Percentiles rank a stretch among this genome's conserved stretches.
These are phyloP conservation scores for Lysandra coridon DNA, from an alignment of 2,888 invertebrate species.

Conservation along the genomic window DNA sequence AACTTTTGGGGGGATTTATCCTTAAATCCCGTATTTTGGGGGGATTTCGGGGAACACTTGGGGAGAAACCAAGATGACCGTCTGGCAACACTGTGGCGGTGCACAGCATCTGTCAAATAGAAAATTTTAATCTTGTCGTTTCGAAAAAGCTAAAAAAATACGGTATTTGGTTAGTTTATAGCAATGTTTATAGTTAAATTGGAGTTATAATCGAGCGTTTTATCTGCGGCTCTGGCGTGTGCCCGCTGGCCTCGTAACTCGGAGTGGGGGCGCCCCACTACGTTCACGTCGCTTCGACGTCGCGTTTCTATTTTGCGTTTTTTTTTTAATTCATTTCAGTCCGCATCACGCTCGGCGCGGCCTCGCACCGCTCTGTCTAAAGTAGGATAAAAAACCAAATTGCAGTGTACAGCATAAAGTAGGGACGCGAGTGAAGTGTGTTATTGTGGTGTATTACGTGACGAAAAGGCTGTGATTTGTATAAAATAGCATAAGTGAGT, in stretches of 20 bases:
- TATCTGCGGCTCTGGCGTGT: slow-evolving; percentile 57
- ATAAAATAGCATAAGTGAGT: slow-evolving; percentile 55
- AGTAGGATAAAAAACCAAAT: slow-evolving; percentile 54
- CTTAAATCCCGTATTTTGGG: no score
- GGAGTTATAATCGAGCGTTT: slow-evolving; percentile 46
- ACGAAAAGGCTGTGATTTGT: slow-evolving; percentile 60
- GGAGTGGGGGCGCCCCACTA: slow-evolving; percentile 69
- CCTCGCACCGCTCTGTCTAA: slow-evolving; percentile 57
- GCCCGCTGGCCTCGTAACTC: slow-evolving; percentile 75
- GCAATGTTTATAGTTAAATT: background rate
- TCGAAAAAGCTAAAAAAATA: background rate
- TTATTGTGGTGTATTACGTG: slow-evolving; percentile 53
- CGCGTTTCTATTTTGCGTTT: slow-evolving; percentile 80
- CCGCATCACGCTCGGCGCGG: slow-evolving; percentile 67
- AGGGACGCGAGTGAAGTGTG: slow-evolving; percentile 36
- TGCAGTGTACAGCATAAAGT: slow-evolving; percentile 60
- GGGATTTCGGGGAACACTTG: no score
- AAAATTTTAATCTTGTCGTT: background rate
- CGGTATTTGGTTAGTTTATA: background rate
- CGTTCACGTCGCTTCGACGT: slow-evolving; percentile 49
- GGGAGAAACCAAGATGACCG: no score
- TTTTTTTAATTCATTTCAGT: slow-evolving; percentile 67
- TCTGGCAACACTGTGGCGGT: no score
- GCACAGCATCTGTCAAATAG: background rate
- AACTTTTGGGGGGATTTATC: no score